Conservation (phyloP, 2,888 invertebrate species). For the Meiosimyza platycephala region DNA sequence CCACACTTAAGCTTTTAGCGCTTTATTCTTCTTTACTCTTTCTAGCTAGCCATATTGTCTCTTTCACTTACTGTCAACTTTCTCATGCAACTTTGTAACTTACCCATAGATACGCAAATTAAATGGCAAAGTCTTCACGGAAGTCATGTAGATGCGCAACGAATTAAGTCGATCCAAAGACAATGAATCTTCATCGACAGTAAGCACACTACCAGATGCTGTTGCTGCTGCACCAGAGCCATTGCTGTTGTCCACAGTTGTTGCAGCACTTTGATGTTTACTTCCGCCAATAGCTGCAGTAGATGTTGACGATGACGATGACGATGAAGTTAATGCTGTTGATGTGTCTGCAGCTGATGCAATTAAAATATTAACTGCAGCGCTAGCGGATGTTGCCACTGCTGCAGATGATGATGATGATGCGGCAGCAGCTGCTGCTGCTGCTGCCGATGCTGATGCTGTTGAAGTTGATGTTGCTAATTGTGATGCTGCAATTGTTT, state of each 20-base stretch:
- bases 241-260: conserved; percentile 14
- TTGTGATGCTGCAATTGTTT: conserved; percentile 67
- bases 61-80: neutral
- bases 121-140: conserved; percentile 66
- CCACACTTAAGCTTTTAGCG: too few relatives aligned
- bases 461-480: conserved; percentile 65
- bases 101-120: conserved; percentile 67
- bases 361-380: conserved; percentile 37
- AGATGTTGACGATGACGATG: conserved; percentile 41
- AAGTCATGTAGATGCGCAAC: conserved; percentile 66
- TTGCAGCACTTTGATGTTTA: conserved; percentile 33
- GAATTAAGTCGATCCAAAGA: conserved; percentile 66
- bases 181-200: conserved; percentile 63
- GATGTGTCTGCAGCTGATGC: conserved; percentile 38
- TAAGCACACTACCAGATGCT: conserved; percentile 54
- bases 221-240: conserved; percentile 32
- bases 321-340: conserved; percentile 40
- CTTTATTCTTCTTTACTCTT: too few relatives aligned
- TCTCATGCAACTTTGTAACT: conserved; percentile 48
- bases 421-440: conserved; percentile 48
- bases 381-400: conserved; percentile 46
- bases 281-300: conserved; percentile 33
- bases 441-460: conserved; percentile 46
- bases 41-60: neutral
- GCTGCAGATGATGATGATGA: conserved; percentile 46